phyloP scores from a whole-genome alignment of 2,113 vertebrate species.

The Chaenogobius annularis region DNA sequence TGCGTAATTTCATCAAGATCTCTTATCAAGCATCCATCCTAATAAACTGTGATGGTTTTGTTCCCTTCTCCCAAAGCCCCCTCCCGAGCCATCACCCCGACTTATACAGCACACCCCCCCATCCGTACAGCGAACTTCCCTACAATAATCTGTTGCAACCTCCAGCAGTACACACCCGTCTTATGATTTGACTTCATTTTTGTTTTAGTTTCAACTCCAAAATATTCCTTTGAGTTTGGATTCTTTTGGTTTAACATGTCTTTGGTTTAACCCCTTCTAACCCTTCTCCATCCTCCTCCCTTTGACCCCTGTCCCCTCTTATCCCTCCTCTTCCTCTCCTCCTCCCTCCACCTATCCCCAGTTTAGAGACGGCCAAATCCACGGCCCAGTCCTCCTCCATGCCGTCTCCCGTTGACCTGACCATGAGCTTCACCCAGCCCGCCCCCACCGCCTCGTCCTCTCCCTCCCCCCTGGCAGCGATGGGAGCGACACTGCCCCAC shows the following conservation, averaged over 20 bases:
- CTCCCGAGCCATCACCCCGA: constrained; percentile 79
- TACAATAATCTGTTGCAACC: constrained; percentile 79
- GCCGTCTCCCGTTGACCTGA: constrained; percentile 90
- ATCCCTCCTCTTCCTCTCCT: constrained; percentile 4
- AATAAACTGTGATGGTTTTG: constrained; percentile 72
- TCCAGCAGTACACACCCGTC: constrained; percentile 79
- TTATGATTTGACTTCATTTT: constrained; percentile 66
- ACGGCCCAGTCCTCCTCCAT: constrained; percentile 93
- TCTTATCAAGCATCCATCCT: constrained; percentile 48
- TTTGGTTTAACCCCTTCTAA: constrained; percentile 82
- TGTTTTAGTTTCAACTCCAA: constrained; percentile 35
- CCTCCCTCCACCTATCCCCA: constrained; percentile 71
- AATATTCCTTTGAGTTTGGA: constrained; percentile 37
- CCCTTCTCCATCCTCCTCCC: constrained; percentile 77
- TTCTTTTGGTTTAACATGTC: constrained; percentile 79
- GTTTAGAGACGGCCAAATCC: constrained; percentile 99
- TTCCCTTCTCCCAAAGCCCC: constrained; percentile 78
- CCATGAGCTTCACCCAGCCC: constrained; percentile 91
- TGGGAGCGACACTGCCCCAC: constrained; percentile 80
- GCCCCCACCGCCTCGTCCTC: constrained; percentile 74
- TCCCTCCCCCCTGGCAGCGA: constrained; percentile 82
- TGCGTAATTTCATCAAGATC: constrained; percentile 18
- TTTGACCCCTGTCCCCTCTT: constrained; percentile 18
- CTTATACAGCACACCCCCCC: constrained; percentile 77
- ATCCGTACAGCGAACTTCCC: constrained; percentile 75